phyloP scores from a whole-genome alignment of 2,797 vertebrate genomes.

The Toxotes lorentzi region DNA sequence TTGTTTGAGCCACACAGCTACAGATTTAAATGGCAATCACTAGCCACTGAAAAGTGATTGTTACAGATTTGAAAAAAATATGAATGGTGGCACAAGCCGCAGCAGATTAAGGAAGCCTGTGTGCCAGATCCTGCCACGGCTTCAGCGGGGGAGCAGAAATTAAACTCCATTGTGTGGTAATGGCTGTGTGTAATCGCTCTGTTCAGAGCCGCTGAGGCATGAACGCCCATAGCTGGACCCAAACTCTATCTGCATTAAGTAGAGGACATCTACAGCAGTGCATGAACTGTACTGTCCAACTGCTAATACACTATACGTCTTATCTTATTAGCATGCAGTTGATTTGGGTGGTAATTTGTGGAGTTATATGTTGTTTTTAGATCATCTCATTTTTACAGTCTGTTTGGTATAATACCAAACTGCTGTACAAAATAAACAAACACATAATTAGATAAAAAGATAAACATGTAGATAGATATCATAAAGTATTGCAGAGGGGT shows the following conservation, averaged over 20 bases:
- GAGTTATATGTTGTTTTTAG: conserved; percentile 7
- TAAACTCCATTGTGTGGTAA: conserved; percentile 82
- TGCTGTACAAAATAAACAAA: conserved; percentile 7
- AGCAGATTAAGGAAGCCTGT: conserved; percentile 74
- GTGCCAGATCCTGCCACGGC: conserved; percentile 68
- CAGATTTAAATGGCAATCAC: conserved; percentile 64
- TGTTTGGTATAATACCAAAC: not conserved
- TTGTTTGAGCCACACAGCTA: conserved; percentile 33
- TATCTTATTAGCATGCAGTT: conserved; percentile 19
- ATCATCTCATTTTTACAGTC: conserved; percentile 11
- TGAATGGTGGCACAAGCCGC: conserved; percentile 76
- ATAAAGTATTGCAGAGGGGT: not conserved
- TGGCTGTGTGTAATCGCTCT: conserved; percentile 83
- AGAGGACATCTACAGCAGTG: conserved; percentile 36
- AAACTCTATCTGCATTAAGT: conserved; percentile 61
- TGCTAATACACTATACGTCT: not conserved
- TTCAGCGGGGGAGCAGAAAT: conserved; percentile 78
- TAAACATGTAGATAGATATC: not conserved
- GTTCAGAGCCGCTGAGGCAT: conserved; percentile 79
- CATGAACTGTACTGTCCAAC: conserved; percentile 37
- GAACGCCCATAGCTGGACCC: conserved; percentile 63
- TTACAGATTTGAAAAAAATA: conserved; percentile 64
- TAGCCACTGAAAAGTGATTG: conserved; percentile 52
- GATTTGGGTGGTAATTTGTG: conserved; percentile 9
- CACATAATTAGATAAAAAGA: not conserved